These are phyloP conservation scores for Rhopalosiphum padi DNA, from an alignment of 1,140 invertebrate species.

Conservation along the genomic window DNA sequence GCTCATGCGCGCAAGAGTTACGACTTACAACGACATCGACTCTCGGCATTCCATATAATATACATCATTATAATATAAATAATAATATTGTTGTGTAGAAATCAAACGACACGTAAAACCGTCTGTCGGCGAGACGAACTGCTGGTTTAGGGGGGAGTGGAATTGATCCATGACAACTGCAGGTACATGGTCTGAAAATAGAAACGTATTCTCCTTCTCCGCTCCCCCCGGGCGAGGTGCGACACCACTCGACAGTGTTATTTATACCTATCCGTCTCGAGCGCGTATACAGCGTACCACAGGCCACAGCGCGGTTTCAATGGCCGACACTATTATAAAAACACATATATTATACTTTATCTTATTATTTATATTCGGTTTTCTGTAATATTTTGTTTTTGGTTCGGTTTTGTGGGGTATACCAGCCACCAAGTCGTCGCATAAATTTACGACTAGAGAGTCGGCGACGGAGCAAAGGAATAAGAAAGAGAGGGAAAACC, in stretches of 20 bases:
- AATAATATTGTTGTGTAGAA: not conserved
- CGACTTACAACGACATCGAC: not conserved
- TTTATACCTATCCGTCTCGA: not conserved
- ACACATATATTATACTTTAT: not conserved
- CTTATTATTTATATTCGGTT: not conserved
- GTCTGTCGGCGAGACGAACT: not conserved
- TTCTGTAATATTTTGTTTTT: not conserved
- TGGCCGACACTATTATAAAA: not conserved
- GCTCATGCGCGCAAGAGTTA: not conserved
- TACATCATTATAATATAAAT: not conserved
- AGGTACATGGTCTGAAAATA: not conserved
- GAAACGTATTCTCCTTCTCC: not conserved
- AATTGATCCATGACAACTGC: not conserved
- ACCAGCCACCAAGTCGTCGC: not conserved
- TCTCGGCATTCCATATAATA: not conserved
- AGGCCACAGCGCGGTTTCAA: not conserved
- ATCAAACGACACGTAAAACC: not conserved
- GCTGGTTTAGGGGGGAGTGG: not conserved
- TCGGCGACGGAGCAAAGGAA: not conserved
- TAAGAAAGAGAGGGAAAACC: not conserved
- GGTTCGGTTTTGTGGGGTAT: not conserved
- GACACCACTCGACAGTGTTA: not conserved
- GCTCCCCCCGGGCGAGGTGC: not conserved
- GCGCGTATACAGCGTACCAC: not conserved
- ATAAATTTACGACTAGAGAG: not conserved